phyloP scores from a whole-genome alignment of 2,888 invertebrate genomes.

The Drosophila maculinotata region DNA sequence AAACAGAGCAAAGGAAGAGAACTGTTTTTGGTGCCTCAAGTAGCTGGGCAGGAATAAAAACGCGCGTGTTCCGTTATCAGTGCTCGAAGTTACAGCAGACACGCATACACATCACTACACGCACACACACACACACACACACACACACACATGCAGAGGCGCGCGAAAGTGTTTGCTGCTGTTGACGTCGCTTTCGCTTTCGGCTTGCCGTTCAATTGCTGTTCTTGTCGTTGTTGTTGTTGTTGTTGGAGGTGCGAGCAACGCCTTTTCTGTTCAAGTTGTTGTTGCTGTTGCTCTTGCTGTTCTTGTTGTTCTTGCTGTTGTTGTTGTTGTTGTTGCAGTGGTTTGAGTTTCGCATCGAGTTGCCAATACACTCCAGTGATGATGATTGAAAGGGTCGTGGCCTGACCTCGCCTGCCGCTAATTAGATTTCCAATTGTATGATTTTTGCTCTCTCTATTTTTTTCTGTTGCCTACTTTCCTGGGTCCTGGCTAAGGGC shows the following conservation, averaged over 20 bases:
- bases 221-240: conserved; percentile 27
- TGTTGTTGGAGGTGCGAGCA: conserved; percentile 27
- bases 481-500: conserved; percentile 4
- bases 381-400: conserved; percentile 47
- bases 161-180: conserved; percentile 49
- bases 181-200: conserved; percentile 65
- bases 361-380: conserved; percentile 32
- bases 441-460: conserved; percentile 11
- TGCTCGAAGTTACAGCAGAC: conserved; percentile 32
- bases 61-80: conserved; percentile 65
- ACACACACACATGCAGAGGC: conserved; percentile 21
- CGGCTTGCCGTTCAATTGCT: conserved; percentile 32
- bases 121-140: conserved; percentile 6
- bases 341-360: conserved; percentile 28
- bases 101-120: conserved; percentile 4
- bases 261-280: conserved; percentile 18
- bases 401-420: conserved; percentile 30
- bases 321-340: conserved; percentile 11
- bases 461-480: conserved; percentile 38
- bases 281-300: not conserved
- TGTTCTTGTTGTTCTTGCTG: conserved; percentile 29
- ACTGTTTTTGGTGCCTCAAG: conserved; percentile 43
- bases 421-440: conserved; percentile 71
- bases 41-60: conserved; percentile 30
- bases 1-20: conserved; percentile 19